These are phyloP conservation scores for Struthio camelus DNA, from an alignment of 2,113 vertebrate species.

Conservation along the genomic window DNA sequence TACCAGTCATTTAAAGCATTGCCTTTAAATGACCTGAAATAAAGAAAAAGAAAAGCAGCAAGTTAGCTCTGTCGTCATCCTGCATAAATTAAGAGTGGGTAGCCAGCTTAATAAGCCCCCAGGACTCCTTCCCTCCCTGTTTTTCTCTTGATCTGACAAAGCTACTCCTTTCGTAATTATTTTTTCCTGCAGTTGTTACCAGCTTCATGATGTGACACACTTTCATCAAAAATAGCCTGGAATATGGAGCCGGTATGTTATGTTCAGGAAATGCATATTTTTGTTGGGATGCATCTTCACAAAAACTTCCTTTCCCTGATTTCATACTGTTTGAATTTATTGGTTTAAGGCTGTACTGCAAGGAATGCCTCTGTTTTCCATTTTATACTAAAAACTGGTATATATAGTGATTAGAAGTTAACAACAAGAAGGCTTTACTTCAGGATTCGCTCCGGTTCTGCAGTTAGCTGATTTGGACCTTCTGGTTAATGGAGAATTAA, in stretches of 20 bases:
- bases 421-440: neutral
- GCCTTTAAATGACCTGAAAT: neutral
- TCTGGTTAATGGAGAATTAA: neutral
- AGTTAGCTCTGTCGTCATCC: neutral
- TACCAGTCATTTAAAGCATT: neutral
- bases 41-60: neutral
- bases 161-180: neutral
- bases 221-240: neutral
- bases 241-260: neutral
- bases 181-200: neutral
- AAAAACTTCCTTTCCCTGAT: neutral
- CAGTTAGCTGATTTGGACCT: neutral
- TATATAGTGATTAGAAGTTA: neutral
- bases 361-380: neutral
- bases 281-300: neutral
- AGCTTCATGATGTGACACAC: neutral
- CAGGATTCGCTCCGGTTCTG: neutral
- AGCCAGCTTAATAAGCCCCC: neutral
- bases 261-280: neutral
- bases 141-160: neutral
- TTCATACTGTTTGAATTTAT: neutral
- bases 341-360: neutral
- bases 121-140: neutral
- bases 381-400: neutral
- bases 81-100: neutral